A percentile compares a stretch with the other conserved stretches of the same genome.
phyloP scores from a whole-genome alignment of 2,797 vertebrate species.

The Triplophysa bombifrons region DNA sequence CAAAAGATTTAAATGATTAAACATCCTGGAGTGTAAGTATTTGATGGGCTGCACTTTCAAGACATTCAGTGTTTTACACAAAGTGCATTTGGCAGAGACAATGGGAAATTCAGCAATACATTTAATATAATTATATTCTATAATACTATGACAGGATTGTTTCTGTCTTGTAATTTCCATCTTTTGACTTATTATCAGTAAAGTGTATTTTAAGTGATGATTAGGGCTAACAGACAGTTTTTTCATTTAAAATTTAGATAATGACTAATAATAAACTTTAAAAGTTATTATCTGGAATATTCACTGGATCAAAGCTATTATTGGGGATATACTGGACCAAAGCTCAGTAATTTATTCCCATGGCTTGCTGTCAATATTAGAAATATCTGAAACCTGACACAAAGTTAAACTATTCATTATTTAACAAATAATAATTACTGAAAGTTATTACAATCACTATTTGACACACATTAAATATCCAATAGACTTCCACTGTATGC shows the following conservation, averaged over 20 bases:
- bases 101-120: slow-evolving; percentile 1
- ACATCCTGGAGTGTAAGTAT: slow-evolving; percentile 47
- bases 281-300: neutral
- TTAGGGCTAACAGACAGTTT: no score
- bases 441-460: no score
- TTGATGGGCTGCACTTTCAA: slow-evolving; percentile 35
- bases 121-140: neutral
- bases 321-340: no score
- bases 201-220: no score
- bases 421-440: no score
- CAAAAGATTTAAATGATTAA: slow-evolving; percentile 67
- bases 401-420: no score
- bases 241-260: no score
- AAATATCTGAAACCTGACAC: no score
- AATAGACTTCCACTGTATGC: no score
- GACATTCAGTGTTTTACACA: slow-evolving; percentile 56
- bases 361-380: neutral
- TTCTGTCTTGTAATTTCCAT: neutral
- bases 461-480: no score
- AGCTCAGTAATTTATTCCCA: no score
- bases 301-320: neutral
- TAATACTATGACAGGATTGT: neutral
- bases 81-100: slow-evolving; percentile 37
- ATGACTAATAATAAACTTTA: neutral
- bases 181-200: neutral